Evolutionary conservation across 2,888 invertebrate species (phyloP), one percentile per base, ranked within the genome.

Genomic region (Nezara viridula): DNA sequence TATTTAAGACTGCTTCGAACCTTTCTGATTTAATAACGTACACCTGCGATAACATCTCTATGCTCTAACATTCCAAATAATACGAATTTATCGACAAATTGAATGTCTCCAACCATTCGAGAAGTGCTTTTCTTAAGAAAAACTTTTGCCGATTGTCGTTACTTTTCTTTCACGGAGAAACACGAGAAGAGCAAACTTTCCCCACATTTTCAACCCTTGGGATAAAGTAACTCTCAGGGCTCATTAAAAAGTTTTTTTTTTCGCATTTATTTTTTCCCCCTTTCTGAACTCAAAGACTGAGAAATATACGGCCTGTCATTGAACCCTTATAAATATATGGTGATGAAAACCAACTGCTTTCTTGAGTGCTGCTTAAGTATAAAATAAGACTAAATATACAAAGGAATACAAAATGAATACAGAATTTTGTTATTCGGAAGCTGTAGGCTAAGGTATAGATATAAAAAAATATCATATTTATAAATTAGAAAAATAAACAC

Each of bases 181-280:
- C 66, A 73, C 37, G 27, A 73, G 27, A 60, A 27, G 10, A 7
- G 21, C 19, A 37, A 73, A 73, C 66, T 73, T 73, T 19, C 37
- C 1, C 37, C 66, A 73, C 66, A 73, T 37, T 73, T 73, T 37
- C 37, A 37, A 32, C 7, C 19, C 66, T 37, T 2, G 7, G 66
- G 37, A 16, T 21, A 37, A 37, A 73, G 66, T 73, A 73, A 37
- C 66, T 27, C 32, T 73, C 32, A 19, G 37, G 37, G 32, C 32
- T 27, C 66, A 73, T 73, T 73, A 73, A 32, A 73, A 73, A 73
- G 32, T 44, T 44, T 73, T 73, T 73, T 66, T 73, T 37, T 21
- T 27, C 27, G n/a, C n/a, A 12, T 27, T 55, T 55, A n/a, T 55
- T 60, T 60, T 21, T 32, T 21, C 66, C 19, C n/a, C 24, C 37